Evolutionary conservation across 2,888 invertebrate species (phyloP).

Genomic region (Priocnemis perturbator): DNA sequence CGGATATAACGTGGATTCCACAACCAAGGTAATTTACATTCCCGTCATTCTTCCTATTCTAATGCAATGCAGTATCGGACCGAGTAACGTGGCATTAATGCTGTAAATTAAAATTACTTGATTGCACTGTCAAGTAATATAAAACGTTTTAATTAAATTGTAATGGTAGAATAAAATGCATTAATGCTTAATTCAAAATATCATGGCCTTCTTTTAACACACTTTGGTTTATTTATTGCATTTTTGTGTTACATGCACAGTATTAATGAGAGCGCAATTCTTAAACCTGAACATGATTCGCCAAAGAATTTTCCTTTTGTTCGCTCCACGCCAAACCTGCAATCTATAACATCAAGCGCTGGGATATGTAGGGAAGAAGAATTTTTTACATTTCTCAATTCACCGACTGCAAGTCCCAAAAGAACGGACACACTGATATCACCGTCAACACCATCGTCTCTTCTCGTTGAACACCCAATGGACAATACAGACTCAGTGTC

Average conservation of each 20-base stretch:
- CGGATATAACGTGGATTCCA: conserved; percentile 66
- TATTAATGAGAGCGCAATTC: no score
- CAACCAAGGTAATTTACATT: conserved; percentile 39
- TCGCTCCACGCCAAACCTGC: conserved; percentile 34
- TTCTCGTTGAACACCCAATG: conserved; percentile 59
- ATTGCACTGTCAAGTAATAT: no score
- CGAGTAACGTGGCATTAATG: no score
- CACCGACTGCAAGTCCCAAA: conserved; percentile 51
- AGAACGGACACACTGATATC: conserved; percentile 41
- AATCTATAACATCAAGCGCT: conserved; percentile 28
- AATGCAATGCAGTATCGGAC: no score
- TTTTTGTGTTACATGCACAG: no score
- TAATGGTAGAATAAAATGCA: no score
- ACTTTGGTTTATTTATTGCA: no score
- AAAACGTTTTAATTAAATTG: neutral
- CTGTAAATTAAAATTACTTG: no score
- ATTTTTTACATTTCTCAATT: conserved; percentile 58
- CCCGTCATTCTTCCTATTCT: no score
- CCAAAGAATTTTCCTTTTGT: conserved; percentile 28
- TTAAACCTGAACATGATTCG: neutral
- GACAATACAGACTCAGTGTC: conserved; percentile 63
- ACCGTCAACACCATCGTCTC: conserved; percentile 58
- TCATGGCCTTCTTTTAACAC: no score
- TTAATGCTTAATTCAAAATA: no score
- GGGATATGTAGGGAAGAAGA: conserved; percentile 55